These are phyloP conservation scores for Butorides virescens DNA, from an alignment of 2,113 vertebrate genomes.

Conservation along the genomic window DNA sequence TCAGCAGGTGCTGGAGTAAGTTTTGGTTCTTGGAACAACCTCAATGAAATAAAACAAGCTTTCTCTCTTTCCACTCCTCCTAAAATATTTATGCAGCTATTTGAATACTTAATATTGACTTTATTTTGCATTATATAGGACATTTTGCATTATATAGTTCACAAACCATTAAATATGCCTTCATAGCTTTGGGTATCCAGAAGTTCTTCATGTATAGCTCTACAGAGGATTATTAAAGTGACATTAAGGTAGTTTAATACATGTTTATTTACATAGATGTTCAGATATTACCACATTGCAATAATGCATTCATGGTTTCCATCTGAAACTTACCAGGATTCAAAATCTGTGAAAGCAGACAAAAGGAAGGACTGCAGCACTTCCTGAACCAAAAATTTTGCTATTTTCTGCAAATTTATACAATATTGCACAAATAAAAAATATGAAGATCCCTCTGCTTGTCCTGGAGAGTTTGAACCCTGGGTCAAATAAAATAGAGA, in stretches of 20 bases:
- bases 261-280: background rate
- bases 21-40: background rate
- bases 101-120: background rate
- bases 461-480: background rate
- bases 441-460: background rate
- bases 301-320: background rate
- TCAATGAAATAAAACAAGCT: background rate
- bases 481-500: background rate
- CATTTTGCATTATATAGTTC: background rate
- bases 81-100: background rate
- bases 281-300: background rate
- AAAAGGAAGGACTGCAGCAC: background rate
- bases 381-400: background rate
- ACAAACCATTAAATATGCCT: background rate
- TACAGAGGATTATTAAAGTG: background rate
- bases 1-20: background rate
- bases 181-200: background rate
- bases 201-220: background rate
- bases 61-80: background rate
- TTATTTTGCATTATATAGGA: background rate
- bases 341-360: background rate
- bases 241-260: background rate
- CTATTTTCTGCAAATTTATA: background rate
- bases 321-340: background rate
- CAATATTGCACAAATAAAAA: background rate